Base-by-base conservation (phyloP, 2,797 vertebrate species). In the Gephyroberyx darwinii region DNA sequence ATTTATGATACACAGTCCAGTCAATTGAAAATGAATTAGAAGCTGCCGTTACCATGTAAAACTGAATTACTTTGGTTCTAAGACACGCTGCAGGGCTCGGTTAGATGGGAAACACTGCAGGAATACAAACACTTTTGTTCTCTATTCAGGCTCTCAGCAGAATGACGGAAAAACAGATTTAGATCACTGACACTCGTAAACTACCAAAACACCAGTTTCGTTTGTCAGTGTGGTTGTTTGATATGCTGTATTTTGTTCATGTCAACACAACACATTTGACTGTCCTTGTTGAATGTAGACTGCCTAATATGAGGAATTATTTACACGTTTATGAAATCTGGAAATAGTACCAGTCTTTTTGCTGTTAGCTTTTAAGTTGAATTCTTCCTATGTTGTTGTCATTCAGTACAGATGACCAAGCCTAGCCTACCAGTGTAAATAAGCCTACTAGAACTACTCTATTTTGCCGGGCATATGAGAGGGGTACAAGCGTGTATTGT, bases 11-110 rank as follows among this genome's bases (percentile, higher is more conserved):
- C 10, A 57, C 33, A 1, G 10, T 31, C n/a, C 41, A 64, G 33
- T 20, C 1, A 0, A 57, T 39, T n/a, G 26, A 60, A 48, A 17
- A 22, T 30, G 9, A 78, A 78, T 57, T 10, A 33, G 2, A 53
- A 22, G 19, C 37, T 43, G 17, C 58, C 33, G 50, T 17, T 14
- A 43, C 33, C 22, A 39, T 51, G 64, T 55, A 63, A 48, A 69
- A 75, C 69, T 19, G 31, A 8, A 45, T 66, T 20, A 13, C 33
- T 37, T 8, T 4, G 16, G 22, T 43, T 37, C 33, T 41, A 5
- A 64, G 19, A 69, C n/a, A 58, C 45, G 13, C 41, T 41, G 16
- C 20, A 5, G 8, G 37, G 59, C 52, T 55, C 55, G 2, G 0
- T 8, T 47, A 10, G 45, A 0, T 35, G 16, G 5, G 22, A 33